phyloP scores from a whole-genome alignment of 2,113 vertebrate genomes.

The Conger conger region DNA sequence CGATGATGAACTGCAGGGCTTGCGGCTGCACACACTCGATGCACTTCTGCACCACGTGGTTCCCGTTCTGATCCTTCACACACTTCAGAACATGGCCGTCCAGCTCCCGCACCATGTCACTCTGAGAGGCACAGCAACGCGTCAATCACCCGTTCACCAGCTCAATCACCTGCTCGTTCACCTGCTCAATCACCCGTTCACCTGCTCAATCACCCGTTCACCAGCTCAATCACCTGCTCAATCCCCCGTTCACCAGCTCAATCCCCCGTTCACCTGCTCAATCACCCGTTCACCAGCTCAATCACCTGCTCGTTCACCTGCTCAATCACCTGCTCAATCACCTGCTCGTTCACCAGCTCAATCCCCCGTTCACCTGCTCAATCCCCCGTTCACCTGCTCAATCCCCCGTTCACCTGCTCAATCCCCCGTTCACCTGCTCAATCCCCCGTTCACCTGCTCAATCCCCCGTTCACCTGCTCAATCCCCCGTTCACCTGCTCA shows the following conservation, averaged over 20 bases:
- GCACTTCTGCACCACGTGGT: constrained; percentile 97
- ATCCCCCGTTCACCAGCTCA: no score
- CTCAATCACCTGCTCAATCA: neutral
- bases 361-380: no score
- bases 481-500: no score
- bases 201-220: neutral
- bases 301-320: no score
- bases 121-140: constrained; percentile 63
- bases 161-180: no score
- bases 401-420: neutral
- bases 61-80: constrained; percentile 97
- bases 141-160: neutral
- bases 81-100: constrained; percentile 97
- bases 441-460: no score
- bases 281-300: neutral
- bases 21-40: constrained; percentile 96
- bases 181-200: neutral
- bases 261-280: no score
- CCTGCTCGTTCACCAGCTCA: no score
- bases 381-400: no score
- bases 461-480: no score
- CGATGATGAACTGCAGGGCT: constrained; percentile 93
- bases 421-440: no score
- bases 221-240: no score
- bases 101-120: constrained; percentile 91